Evolutionary conservation across 2,888 invertebrate species (phyloP).

Genomic region (Patella depressa): DNA sequence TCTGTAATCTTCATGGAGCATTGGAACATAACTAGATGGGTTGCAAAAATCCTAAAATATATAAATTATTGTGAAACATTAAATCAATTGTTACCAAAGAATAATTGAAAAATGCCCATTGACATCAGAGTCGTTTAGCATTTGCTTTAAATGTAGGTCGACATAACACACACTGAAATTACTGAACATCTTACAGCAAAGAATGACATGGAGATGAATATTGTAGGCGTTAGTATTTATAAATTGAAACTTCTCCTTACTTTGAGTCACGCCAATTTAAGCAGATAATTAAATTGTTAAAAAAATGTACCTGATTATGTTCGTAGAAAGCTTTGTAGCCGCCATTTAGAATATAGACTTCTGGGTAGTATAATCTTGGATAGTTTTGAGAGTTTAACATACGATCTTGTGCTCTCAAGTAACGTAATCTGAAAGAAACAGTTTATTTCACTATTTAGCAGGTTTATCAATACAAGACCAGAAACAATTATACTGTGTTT

Average conservation of each 20-base stretch:
- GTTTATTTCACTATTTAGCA: not conserved
- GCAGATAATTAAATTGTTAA: not conserved
- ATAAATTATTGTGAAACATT: not conserved
- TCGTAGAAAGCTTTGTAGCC: slow-evolving; percentile 88
- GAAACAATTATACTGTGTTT: not conserved
- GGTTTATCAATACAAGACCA: too few relatives aligned
- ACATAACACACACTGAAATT: too few relatives aligned
- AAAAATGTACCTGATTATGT: slow-evolving; percentile 70
- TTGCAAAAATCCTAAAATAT: slow-evolving; percentile 76
- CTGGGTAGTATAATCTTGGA: slow-evolving; percentile 89
- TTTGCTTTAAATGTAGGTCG: too few relatives aligned
- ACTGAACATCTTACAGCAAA: too few relatives aligned
- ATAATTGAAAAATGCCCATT: too few relatives aligned
- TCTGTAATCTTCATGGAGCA: slow-evolving; percentile 85
- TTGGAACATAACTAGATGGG: slow-evolving; percentile 83
- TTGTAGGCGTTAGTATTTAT: not conserved
- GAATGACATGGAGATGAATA: too few relatives aligned
- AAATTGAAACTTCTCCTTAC: not conserved
- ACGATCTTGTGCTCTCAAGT: slow-evolving; percentile 85
- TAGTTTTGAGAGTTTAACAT: slow-evolving; percentile 83
- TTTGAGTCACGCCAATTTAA: not conserved
- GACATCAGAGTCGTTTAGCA: too few relatives aligned
- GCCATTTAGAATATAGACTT: slow-evolving; percentile 90
- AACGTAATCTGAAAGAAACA: slow-evolving; percentile 78
- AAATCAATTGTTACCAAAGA: not conserved